These are phyloP conservation scores for Rhipidura dahli DNA, from an alignment of 2,113 vertebrate genomes.

Conservation along the genomic window DNA sequence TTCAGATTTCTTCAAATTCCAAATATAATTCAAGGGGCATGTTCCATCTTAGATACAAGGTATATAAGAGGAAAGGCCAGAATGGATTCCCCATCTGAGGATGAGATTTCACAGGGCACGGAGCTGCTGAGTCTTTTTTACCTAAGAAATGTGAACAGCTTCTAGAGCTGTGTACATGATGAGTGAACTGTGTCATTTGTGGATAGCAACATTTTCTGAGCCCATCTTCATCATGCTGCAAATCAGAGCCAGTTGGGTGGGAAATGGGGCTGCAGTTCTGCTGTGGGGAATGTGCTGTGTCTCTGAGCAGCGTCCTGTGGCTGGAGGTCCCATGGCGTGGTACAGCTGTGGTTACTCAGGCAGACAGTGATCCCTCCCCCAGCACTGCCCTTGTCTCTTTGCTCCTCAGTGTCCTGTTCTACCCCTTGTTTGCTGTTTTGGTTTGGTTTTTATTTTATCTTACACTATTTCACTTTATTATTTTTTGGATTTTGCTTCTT, in stretches of 20 bases:
- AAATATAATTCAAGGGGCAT: not conserved
- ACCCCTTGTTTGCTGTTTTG: not conserved
- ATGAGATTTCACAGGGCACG: not conserved
- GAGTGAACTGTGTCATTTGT: not conserved
- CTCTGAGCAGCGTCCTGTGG: rapidly evolving
- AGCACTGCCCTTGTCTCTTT: not conserved
- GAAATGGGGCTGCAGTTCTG: not conserved
- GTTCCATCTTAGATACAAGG: not conserved
- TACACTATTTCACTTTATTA: not conserved
- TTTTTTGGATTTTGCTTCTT: slow-evolving; percentile 49
- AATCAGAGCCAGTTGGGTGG: not conserved
- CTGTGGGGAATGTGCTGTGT: not conserved
- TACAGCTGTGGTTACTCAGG: not conserved
- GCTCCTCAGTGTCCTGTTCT: not conserved
- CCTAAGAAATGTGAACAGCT: not conserved
- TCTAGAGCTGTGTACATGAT: not conserved
- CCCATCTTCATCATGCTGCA: not conserved
- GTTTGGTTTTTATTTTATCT: slow-evolving; percentile 5
- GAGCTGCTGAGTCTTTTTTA: not conserved
- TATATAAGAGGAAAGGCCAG: not conserved
- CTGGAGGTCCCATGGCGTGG: rapidly evolving
- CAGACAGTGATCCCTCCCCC: not conserved
- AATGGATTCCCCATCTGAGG: not conserved
- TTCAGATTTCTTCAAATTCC: not conserved
- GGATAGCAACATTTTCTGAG: not conserved